phyloP scores from a whole-genome alignment of 2,888 invertebrate genomes.

The Azorinus chamasolen region DNA sequence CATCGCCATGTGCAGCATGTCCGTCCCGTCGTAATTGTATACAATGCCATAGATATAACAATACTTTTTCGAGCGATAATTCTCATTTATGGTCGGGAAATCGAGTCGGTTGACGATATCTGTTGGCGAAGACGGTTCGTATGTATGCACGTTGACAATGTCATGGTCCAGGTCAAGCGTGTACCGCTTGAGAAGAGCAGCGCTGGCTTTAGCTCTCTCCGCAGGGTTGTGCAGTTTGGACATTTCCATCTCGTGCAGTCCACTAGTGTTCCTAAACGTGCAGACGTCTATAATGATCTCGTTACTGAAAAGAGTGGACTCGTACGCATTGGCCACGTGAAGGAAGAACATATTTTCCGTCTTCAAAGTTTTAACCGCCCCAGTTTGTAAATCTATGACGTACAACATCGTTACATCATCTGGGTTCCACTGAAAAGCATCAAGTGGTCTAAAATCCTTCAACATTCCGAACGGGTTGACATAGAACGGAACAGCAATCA shows the following conservation, averaged over 20 bases:
- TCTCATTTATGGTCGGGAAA: constrained; percentile 80
- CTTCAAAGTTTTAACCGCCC: constrained; percentile 59
- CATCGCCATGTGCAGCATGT: constrained; percentile 69
- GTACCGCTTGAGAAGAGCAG: constrained; percentile 56
- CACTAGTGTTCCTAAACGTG: constrained; percentile 57
- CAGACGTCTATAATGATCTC: constrained; percentile 61
- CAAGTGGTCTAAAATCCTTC: constrained; percentile 64
- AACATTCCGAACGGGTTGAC: constrained; percentile 74
- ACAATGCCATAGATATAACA: constrained; percentile 80
- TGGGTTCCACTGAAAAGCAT: constrained; percentile 74
- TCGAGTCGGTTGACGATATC: constrained; percentile 59
- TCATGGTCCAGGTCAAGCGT: constrained; percentile 44
- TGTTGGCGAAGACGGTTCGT: constrained; percentile 13
- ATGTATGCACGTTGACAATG: constrained; percentile 42
- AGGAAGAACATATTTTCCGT: constrained; percentile 76
- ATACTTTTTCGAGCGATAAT: constrained; percentile 69
- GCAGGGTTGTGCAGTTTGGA: constrained; percentile 40
- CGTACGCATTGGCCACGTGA: constrained; percentile 81
- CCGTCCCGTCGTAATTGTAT: constrained; percentile 69
- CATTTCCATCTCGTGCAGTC: constrained; percentile 59
- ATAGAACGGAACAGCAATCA: constrained; percentile 77
- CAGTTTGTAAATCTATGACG: constrained; percentile 72
- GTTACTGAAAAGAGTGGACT: constrained; percentile 52
- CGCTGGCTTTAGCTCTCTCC: constrained; percentile 34
- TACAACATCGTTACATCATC: constrained; percentile 67